These are phyloP conservation scores for Tetragonula clypearis DNA, from an alignment of 1,140 invertebrate genomes.

Conservation along the genomic window DNA sequence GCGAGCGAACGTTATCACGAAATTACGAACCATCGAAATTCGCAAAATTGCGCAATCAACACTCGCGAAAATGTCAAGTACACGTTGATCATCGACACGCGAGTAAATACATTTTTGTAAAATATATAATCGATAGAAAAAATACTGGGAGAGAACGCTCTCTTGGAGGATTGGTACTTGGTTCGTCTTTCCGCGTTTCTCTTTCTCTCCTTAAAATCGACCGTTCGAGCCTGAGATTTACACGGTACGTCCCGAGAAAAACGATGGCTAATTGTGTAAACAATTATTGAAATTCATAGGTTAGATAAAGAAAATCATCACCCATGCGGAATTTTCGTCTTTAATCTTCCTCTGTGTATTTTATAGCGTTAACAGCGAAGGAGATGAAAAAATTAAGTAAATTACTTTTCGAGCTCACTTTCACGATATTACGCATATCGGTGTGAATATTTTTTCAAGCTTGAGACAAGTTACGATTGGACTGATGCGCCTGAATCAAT, in stretches of 20 bases:
- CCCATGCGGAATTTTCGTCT: background rate
- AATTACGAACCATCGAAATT: background rate
- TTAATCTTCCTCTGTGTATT: background rate
- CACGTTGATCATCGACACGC: background rate
- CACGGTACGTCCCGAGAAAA: conserved; percentile 30
- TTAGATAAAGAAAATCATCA: no score
- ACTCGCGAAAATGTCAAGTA: conserved; percentile 24
- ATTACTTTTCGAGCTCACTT: background rate
- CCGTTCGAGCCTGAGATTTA: conserved; percentile 23
- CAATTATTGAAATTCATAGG: conserved; percentile 24
- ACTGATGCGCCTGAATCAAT: no score
- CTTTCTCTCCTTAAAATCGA: conserved; percentile 60
- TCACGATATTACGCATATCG: background rate
- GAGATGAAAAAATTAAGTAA: background rate
- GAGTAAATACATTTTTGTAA: background rate
- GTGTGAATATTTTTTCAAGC: no score
- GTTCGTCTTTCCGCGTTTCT: conserved; percentile 60
- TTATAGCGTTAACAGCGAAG: background rate
- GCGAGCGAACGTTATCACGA: background rate
- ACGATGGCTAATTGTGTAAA: background rate
- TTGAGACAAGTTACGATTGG: no score
- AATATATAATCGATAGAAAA: background rate
- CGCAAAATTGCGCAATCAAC: background rate
- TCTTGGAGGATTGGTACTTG: conserved; percentile 22
- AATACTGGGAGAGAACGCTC: conserved; percentile 20